Base-by-base conservation (phyloP, 2,888 invertebrate species). In the Eudemis profundana region DNA sequence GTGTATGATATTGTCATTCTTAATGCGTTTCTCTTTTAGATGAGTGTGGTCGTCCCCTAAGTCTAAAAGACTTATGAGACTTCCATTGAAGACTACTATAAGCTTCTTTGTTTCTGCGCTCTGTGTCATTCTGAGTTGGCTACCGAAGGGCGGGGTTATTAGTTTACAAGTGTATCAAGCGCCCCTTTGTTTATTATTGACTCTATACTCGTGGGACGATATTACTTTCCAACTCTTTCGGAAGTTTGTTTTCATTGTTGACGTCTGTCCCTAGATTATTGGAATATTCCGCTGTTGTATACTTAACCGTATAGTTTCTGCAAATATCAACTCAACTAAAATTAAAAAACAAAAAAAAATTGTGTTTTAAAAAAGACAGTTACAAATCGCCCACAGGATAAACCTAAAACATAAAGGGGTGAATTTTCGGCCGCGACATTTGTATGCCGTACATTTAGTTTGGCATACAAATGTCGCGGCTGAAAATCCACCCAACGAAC, bases 91-190 rank as follows among this genome's bases (percentile, higher is more conserved):
- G 4, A 12, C 8, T 10, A 3, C 19, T 44, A 21, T 46, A 46
- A 4, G 46, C 19, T 21, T 4, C 21, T 46, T 21, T 19, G 12
- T 17, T 46, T 46, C 21, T 21, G 21, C 17, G 10, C 17, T 3
- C 2, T 21, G 4, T 12, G 10, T 10, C 12, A 12, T 21, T 21
- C 5, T 2, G 72, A 77, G 73, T 77, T 76, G 78, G 76, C 75
- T 79, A 78, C 76, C 78, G 74, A 76, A 75, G 83, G 84, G 84
- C 78, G 78, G 77, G 80, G 83, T 89, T 92, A 92, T 91, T 92
- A 91, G 90, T 91, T 92, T 90, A 91, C 91, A 89, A 91, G 90
- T 90, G 90, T 92, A 91, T 92, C 90, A 90, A 86, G 81, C 84
- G 23, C 84, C 89, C 89, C 85, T 84, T 84, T 87, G 87, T 90